Conservation (phyloP, 2,888 invertebrate species). For the Liodrosophila aerea region DNA sequence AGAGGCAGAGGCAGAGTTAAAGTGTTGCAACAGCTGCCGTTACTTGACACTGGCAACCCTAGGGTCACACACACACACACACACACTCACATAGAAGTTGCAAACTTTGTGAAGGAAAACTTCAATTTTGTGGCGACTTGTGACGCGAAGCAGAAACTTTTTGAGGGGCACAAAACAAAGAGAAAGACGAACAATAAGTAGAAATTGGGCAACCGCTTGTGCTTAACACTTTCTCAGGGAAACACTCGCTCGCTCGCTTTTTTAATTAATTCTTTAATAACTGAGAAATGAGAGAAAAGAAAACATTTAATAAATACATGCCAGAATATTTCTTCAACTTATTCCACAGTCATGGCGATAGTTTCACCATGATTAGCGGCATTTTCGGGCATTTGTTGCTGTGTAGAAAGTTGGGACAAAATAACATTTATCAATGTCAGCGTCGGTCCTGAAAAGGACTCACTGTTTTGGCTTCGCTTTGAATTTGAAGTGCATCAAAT, state of each 20-base stretch:
- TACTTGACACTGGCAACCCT: conserved; percentile 45
- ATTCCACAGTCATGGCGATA: not conserved
- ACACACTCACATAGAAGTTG: conserved; percentile 20
- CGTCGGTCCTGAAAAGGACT: not conserved
- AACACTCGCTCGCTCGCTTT: conserved; percentile 1
- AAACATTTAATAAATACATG: too few relatives aligned
- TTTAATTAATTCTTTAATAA: conserved; percentile 63
- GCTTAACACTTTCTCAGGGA: conserved; percentile 42
- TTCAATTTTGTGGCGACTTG: conserved; percentile 57
- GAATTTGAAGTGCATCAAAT: conserved; percentile 63
- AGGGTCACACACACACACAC: conserved; percentile 9
- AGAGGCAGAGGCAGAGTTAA: not conserved
- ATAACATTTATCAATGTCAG: conserved; percentile 70
- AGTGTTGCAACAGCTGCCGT: conserved; percentile 52
- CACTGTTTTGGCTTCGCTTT: conserved; percentile 23
- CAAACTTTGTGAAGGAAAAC: conserved; percentile 48
- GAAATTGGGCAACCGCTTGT: conserved; percentile 60
- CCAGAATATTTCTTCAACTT: too few relatives aligned
- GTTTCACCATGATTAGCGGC: not conserved
- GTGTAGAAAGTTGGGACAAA: conserved; percentile 41
- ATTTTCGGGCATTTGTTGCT: not conserved
- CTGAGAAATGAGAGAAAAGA: not conserved
- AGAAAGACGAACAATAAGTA: conserved; percentile 32
- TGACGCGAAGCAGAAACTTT: conserved; percentile 17
- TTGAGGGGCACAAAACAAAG: conserved; percentile 3